Evolutionary conservation across 2,888 invertebrate species (phyloP).

Genomic region (Drosophila percnosoma): DNA sequence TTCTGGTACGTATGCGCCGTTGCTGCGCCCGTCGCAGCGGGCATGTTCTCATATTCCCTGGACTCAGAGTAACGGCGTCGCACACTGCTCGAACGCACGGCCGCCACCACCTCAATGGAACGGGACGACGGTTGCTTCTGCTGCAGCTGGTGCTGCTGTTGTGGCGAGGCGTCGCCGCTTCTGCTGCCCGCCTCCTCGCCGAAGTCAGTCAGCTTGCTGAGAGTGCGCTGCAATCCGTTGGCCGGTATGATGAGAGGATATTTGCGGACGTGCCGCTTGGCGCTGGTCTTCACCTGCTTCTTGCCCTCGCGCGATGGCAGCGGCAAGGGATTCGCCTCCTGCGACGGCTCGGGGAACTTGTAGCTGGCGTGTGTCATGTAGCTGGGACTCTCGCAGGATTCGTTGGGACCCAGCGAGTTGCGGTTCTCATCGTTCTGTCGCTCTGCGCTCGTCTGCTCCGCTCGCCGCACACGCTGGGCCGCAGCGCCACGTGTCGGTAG

Average conservation of each 20-base stretch:
- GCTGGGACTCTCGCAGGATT: slow-evolving; percentile 84
- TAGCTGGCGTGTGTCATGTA: slow-evolving; percentile 83
- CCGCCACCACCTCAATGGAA: slow-evolving; percentile 75
- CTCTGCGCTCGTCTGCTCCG: slow-evolving; percentile 57
- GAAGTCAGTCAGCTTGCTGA: slow-evolving; percentile 86
- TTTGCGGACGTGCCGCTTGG: slow-evolving; percentile 91
- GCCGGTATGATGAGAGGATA: slow-evolving; percentile 92
- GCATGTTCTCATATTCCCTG: slow-evolving; percentile 74
- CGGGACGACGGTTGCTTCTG: slow-evolving; percentile 26
- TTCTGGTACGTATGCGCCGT: slow-evolving; percentile 80
- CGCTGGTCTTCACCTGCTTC: slow-evolving; percentile 86
- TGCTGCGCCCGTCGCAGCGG: slow-evolving; percentile 33
- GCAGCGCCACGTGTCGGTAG: slow-evolving; percentile 83
- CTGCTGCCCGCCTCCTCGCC: slow-evolving; percentile 35
- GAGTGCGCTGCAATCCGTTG: slow-evolving; percentile 87
- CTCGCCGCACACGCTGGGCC: slow-evolving; percentile 74
- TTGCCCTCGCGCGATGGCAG: slow-evolving; percentile 90
- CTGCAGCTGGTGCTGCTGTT: slow-evolving; percentile 26
- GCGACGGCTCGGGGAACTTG: slow-evolving; percentile 78
- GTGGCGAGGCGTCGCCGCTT: slow-evolving; percentile 20
- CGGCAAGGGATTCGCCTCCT: slow-evolving; percentile 88
- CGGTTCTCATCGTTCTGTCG: slow-evolving; percentile 53
- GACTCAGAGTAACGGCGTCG: slow-evolving; percentile 47
- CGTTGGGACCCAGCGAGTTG: slow-evolving; percentile 48
- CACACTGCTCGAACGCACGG: slow-evolving; percentile 70